These are phyloP conservation scores for Cygnus olor DNA, from an alignment of 2,797 vertebrate genomes.

Conservation along the genomic window DNA sequence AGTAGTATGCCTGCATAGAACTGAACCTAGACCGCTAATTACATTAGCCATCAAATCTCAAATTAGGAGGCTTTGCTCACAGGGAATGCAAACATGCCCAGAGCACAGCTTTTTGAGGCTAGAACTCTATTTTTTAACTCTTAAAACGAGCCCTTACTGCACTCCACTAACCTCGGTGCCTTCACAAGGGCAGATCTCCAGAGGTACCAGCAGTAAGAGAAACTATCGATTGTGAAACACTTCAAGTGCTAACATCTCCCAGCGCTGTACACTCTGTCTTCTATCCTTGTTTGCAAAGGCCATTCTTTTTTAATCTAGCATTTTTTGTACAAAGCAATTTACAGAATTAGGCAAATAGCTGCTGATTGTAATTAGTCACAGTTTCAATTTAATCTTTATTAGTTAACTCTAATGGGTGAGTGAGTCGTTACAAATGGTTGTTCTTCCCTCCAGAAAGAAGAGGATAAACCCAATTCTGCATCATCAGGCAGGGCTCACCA, in stretches of 20 bases:
- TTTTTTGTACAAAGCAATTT: conserved; percentile 1
- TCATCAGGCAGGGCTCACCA: background rate
- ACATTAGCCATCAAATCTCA: background rate
- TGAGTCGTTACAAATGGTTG: background rate
- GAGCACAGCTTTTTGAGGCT: background rate
- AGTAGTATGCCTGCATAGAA: background rate
- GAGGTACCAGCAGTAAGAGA: background rate
- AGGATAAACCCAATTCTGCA: background rate
- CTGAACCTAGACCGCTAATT: background rate
- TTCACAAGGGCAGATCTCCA: background rate
- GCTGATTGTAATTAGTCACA: background rate
- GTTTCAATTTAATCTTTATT: conserved; percentile 21
- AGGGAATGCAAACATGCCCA: background rate
- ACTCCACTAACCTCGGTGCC: background rate
- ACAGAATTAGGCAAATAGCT: conserved; percentile 7
- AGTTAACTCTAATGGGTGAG: background rate
- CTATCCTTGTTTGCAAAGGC: background rate
- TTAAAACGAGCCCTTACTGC: background rate
- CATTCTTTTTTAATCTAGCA: background rate
- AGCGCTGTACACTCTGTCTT: background rate
- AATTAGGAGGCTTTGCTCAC: background rate
- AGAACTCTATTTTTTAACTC: background rate
- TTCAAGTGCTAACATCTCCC: background rate
- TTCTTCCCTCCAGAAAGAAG: background rate
- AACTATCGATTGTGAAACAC: background rate